A percentile compares a stretch with the other conserved stretches of the same genome.
Conservation (phyloP, 2,888 invertebrate species). For the Lapara coniferarum region DNA sequence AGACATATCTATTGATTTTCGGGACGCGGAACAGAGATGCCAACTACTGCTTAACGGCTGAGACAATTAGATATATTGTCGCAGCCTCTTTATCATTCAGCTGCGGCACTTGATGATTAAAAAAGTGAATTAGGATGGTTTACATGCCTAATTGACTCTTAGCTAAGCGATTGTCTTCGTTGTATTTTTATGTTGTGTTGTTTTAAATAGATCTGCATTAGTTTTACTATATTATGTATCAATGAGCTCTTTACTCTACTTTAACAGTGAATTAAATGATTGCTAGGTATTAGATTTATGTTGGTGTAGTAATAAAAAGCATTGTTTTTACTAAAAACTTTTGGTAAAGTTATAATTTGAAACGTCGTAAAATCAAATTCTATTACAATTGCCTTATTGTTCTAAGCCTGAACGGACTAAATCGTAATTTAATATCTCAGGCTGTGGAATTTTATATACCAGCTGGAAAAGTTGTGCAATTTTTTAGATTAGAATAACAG, state of each 20-base stretch:
- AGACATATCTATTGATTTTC: constrained; percentile 76
- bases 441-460: too few species aligned
- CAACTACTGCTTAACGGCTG: constrained; percentile 36
- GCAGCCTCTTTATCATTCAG: constrained; percentile 65
- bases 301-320: neutral
- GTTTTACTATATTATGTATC: neutral
- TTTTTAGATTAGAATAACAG: too few species aligned
- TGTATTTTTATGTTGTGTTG: neutral
- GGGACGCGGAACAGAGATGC: constrained; percentile 52
- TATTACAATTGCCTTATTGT: neutral
- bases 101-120: constrained; percentile 44
- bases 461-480: too few species aligned
- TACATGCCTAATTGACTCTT: neutral
- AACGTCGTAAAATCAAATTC: too few species aligned
- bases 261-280: neutral
- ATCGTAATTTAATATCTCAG: too few species aligned
- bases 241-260: neutral
- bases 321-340: neutral
- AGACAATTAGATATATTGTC: constrained; percentile 57
- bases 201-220: neutral
- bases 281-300: neutral
- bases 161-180: constrained; percentile 1
- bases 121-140: constrained; percentile 27
- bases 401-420: neutral
- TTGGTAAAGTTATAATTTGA: neutral